Base-by-base conservation (phyloP, 2,113 vertebrate genomes). In the Alaudala cheleensis region DNA sequence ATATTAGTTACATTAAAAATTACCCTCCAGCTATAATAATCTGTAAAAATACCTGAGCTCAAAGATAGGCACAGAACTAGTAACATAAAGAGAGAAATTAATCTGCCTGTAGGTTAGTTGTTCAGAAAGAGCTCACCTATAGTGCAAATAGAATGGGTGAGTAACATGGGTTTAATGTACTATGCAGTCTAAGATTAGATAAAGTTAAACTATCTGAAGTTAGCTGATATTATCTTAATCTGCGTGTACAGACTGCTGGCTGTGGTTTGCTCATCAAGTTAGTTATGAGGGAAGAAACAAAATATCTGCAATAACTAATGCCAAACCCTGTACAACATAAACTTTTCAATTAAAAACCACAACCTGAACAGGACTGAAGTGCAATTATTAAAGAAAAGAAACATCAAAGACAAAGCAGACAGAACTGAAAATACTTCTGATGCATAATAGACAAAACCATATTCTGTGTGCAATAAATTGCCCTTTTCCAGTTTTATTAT, bases 391-490 rank as follows among this genome's bases (percentile, higher is more conserved):
- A 69, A 47, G 49, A 58, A 79, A 80, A 9, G 3, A 90, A 47
- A 44, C 12, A 21, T 47, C 11, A 45, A 40, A 69, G n/a, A 21
- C 37, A 73, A 71, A 76, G 20, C 9, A 88, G 50, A 67, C 8
- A 44, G 10, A 51, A 44, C 3, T 4, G 72, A 86, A 45, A 57
- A 61, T 37, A n/a, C 6, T 2, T 20, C 40, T 72, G 31, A 45
- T 16, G 47, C 3, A 0, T 26, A 4, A 1, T 10, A 29, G 37
- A 20, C 14, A 83, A 33, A 53, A 37, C 11, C 9, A 44, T 5
- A 53, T 57, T 69, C 22, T 61, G 4, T 17, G 29, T 45, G 20
- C 21, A 85, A 90, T 45, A 80, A 73, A 77, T 53, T 29, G 1
- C 11, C 7, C 5, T 72, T 58, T 80, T 76, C 26, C 5, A 53